These are phyloP conservation scores for Lasius fuliginosus DNA, from an alignment of 2,888 invertebrate species.

Conservation along the genomic window DNA sequence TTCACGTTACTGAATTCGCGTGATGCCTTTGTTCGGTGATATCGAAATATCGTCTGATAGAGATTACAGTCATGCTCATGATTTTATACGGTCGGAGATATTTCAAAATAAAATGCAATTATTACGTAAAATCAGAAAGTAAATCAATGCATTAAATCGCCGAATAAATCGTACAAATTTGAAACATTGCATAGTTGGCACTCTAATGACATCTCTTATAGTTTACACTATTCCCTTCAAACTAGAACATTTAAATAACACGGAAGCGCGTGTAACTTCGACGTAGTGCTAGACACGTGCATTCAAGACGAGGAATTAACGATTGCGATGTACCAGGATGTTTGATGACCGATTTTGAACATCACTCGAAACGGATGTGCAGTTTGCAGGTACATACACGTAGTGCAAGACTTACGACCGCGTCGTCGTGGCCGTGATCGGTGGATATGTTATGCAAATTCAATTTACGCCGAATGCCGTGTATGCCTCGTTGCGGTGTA, in stretches of 20 bases:
- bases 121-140: background rate
- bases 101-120: background rate
- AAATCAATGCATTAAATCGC: background rate
- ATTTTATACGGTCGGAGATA: background rate
- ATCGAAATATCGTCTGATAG: background rate
- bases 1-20: background rate
- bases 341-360: constrained; percentile 69
- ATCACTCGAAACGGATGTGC: constrained; percentile 59
- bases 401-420: constrained; percentile 45
- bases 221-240: background rate
- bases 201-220: background rate
- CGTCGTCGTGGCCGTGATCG: constrained; percentile 64
- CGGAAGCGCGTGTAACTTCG: constrained; percentile 18
- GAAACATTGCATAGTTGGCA: background rate
- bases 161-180: background rate
- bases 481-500: constrained; percentile 40
- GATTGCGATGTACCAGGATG: constrained; percentile 61
- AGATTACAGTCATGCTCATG: background rate
- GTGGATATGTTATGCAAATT: constrained; percentile 80
- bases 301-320: constrained; percentile 36
- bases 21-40: background rate
- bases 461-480: constrained; percentile 69
- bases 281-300: constrained; percentile 8
- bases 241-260: constrained; percentile 25
- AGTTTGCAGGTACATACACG: constrained; percentile 44